Conservation (phyloP, 1,140 invertebrate species). For the Leguminivora glycinivorella region DNA sequence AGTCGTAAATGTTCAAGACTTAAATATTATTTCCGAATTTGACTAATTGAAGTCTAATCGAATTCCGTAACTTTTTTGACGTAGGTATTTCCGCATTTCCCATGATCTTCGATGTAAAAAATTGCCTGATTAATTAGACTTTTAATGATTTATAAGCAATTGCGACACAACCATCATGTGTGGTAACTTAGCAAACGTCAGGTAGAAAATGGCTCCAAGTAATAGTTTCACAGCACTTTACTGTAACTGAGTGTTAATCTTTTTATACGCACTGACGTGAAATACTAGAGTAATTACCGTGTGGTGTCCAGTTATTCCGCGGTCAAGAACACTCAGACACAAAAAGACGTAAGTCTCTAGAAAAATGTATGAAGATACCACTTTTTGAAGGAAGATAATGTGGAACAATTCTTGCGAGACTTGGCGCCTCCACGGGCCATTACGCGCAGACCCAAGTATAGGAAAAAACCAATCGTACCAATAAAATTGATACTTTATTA, state of each 20-base stretch:
- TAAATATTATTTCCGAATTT: too few relatives aligned
- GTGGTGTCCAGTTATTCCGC: not conserved
- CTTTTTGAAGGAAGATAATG: constrained; percentile 13
- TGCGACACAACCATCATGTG: not conserved
- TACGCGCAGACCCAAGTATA: not conserved
- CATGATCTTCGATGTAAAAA: too few relatives aligned
- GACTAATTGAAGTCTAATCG: too few relatives aligned
- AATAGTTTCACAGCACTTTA: not conserved
- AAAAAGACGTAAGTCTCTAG: constrained; percentile 25
- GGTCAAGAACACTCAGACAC: constrained; percentile 14
- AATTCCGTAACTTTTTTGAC: too few relatives aligned
- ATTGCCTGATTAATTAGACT: too few relatives aligned
- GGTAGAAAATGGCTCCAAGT: not conserved
- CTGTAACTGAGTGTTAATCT: not conserved
- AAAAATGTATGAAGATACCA: not conserved
- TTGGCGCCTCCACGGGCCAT: constrained; percentile 34
- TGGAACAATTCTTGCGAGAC: constrained; percentile 32
- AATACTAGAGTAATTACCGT: constrained; percentile 9
- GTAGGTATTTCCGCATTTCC: too few relatives aligned
- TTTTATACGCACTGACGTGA: not conserved
- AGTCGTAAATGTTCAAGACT: too few relatives aligned
- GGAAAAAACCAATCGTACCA: constrained; percentile 4
- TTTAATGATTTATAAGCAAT: too few relatives aligned
- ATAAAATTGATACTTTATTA: constrained; percentile 24
- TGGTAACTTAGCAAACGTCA: not conserved